These are phyloP conservation scores for Drosophila ustulata DNA, from an alignment of 2,888 invertebrate species.

Conservation along the genomic window DNA sequence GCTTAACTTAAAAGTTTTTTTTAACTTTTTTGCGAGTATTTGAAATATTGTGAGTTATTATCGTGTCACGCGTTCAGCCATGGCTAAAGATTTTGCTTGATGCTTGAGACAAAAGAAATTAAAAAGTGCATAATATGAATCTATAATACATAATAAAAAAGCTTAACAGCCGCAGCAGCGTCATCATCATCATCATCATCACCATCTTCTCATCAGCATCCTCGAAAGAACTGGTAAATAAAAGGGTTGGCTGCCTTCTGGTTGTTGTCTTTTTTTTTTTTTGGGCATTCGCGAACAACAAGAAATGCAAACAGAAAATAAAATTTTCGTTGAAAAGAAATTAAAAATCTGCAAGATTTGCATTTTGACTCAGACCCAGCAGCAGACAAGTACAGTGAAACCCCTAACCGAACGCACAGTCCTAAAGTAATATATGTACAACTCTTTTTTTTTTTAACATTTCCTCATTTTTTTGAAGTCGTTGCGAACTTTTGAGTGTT, in stretches of 20 bases:
- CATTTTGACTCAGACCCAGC: slow-evolving; percentile 71
- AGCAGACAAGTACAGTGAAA: slow-evolving; percentile 10
- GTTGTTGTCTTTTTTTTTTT: slow-evolving; percentile 2
- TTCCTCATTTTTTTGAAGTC: slow-evolving; percentile 19
- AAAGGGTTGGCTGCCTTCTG: slow-evolving; percentile 67
- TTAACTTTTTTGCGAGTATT: not conserved
- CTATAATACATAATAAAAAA: slow-evolving; percentile 79
- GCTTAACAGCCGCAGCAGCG: slow-evolving; percentile 45
- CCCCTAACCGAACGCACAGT: not conserved
- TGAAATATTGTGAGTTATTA: not conserved
- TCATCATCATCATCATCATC: slow-evolving; percentile 24
- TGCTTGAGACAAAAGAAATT: slow-evolving; percentile 71
- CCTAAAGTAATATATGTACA: slow-evolving; percentile 58
- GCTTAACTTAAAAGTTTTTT: not conserved
- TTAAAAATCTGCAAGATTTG: slow-evolving; percentile 83
- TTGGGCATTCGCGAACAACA: slow-evolving; percentile 58
- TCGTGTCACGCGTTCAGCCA: slow-evolving; percentile 23
- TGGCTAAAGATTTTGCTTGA: slow-evolving; percentile 23
- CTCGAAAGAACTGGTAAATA: slow-evolving; percentile 55
- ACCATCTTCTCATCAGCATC: slow-evolving; percentile 27
- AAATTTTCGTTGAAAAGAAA: slow-evolving; percentile 78
- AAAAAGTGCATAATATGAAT: slow-evolving; percentile 80
- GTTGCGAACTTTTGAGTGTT: slow-evolving; percentile 70
- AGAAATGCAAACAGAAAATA: slow-evolving; percentile 79
- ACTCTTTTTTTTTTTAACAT: slow-evolving; percentile 17